Base-by-base conservation (phyloP, 2,113 vertebrate species). In the Psephotus haematonotus region DNA sequence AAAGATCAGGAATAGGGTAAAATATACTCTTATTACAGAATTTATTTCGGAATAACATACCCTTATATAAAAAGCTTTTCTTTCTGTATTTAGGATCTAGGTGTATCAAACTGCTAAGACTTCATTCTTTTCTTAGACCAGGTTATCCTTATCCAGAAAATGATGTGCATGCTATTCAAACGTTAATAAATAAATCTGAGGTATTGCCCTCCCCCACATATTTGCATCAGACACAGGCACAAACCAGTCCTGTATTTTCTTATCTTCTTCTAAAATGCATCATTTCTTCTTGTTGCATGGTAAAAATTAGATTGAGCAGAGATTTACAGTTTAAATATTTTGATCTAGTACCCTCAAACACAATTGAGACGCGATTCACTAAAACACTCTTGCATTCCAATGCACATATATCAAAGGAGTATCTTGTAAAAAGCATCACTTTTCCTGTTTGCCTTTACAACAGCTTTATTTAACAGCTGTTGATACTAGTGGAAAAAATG, bases 221-320 rank as follows among this genome's bases (percentile, higher is more conserved):
- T 6, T 5, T 84, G 27, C 9, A 22, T 19, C 17, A 77, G 24
- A 52, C 77, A n/a, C 18, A 37, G 53, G 19, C 23, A n/a, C 23
- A 37, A 59, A 59, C 13, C 57, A 44, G 17, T 25, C 17, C 10
- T 0, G 0, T 44, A 7, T n/a, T 72, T 79, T 17, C 13, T 33
- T 57, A 24, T 62, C 49, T 53, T 2, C 12, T 82, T 46, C 10
- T 3, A 20, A 41, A 68, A 19, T 13, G 3, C 1, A 4, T 60
- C 10, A 9, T 72, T 35, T 11, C n/a, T 43, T 87, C 37, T 57
- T 49, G 10, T 39, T 25, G 3, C 2, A 4, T 47, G 35, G 33
- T 31, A 62, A 52, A 82, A 70, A 14, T 33, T 4, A 39, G 25
- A 20, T 9, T 43, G 23, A 72, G 47, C 22, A 37, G 43, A 37